Base-by-base conservation (phyloP, 1,140 invertebrate genomes). In the Magallana gigas region DNA sequence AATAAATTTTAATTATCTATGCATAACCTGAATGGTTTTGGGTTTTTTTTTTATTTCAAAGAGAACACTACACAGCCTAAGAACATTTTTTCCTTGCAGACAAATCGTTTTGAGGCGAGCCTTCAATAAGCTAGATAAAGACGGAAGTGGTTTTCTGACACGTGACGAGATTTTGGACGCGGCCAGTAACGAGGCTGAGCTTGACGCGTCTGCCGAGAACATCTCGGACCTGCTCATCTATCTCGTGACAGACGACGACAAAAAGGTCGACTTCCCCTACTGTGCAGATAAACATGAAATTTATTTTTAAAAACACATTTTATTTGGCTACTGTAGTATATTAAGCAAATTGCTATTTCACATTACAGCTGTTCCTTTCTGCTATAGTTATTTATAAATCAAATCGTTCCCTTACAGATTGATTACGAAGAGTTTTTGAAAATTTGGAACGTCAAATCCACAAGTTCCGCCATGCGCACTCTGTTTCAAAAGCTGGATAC, bases 341-440 rank as follows among this genome's bases (percentile, higher is more conserved):
- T 4, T 48, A 48, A 48, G 36, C 36, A 48, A 48, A 48, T 48
- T 48, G 36, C 36, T 48, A 48, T 48, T 48, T 48, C 36, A 0
- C 2, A 0, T 48, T 48, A 48, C 5, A 4, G 36, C 5, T 48
- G 36, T 48, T 48, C 36, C 1, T 48, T 48, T 48, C 36, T 48
- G 36, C 36, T 48, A 48, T 48, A 48, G 36, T 48, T 48, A 4
- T 48, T 48, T 23, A 23, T 23, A 23, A 48, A 36, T 36, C 36
- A 36, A 36, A 2, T 48, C 36, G 36, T 48, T 48, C 36, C 36
- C 36, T 85, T 85, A 60, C 59, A 91, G 89, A 90, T 93, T 56
- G 89, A 90, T 60, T 93, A 92, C 76, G 91, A 92, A 62, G 92
- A 93, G 81, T 93, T 92, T 83, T 88, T 93, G 14, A 80, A 76